Percentiles rank a stretch among this genome's conserved stretches.
phyloP scores from a whole-genome alignment of 2,113 vertebrate genomes.

The Nerophis lumbriciformis region DNA sequence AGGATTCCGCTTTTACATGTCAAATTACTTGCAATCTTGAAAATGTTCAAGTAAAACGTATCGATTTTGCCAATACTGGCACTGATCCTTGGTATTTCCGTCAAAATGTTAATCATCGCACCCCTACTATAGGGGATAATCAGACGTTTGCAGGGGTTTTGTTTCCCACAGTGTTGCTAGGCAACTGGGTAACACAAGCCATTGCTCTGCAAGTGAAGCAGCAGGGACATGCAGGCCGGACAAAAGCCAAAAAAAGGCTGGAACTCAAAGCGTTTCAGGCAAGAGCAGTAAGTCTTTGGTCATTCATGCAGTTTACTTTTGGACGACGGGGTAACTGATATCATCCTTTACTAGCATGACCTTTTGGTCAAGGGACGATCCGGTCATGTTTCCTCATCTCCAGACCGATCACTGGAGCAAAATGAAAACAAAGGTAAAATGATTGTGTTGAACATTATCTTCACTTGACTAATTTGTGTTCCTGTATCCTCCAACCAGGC shows the following conservation, averaged over 20 bases:
- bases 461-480: conserved; percentile 6
- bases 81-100: too few relatives aligned
- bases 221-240: conserved; percentile 36
- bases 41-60: too few relatives aligned
- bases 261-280: conserved; percentile 35
- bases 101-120: too few relatives aligned
- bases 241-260: conserved; percentile 27
- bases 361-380: conserved; percentile 51
- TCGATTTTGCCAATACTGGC: too few relatives aligned
- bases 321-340: background rate
- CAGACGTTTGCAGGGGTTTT: background rate
- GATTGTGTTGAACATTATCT: background rate
- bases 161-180: conserved; percentile 45
- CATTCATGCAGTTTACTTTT: too few relatives aligned
- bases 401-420: conserved; percentile 62
- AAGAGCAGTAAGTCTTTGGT: conserved; percentile 33
- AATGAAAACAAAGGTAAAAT: conserved; percentile 59
- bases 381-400: conserved; percentile 49
- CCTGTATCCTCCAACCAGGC: conserved; percentile 22
- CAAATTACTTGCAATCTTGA: too few relatives aligned
- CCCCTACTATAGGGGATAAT: too few relatives aligned
- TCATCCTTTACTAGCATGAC: conserved; percentile 40
- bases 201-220: conserved; percentile 19
- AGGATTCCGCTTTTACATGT: too few relatives aligned
- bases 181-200: conserved; percentile 50